Evolutionary conservation across 2,113 vertebrate genomes (phyloP).

Genomic region (Proteles cristata): DNA sequence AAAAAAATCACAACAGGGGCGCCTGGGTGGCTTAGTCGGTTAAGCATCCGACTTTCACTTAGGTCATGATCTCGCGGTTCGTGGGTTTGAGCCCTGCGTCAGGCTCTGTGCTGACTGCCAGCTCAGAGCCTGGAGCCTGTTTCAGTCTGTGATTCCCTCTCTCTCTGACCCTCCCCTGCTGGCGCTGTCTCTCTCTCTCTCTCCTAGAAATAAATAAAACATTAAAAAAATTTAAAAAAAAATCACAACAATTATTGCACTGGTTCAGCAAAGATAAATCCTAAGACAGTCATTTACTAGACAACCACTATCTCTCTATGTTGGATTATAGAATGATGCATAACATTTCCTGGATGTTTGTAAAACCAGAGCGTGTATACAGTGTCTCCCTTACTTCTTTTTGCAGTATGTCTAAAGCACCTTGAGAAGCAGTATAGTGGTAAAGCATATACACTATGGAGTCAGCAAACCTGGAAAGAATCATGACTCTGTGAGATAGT

Average conservation of each 20-base stretch:
- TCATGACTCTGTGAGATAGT: not conserved
- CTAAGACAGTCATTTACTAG: not conserved
- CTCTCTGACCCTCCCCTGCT: no score
- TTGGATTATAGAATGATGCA: not conserved
- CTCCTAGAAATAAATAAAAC: no score
- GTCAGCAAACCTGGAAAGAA: not conserved
- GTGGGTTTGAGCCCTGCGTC: no score
- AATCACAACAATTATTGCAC: not conserved
- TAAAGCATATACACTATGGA: not conserved
- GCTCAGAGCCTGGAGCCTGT: no score
- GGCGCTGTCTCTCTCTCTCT: no score
- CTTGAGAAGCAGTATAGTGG: not conserved
- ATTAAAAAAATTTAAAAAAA: not conserved
- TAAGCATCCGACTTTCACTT: no score
- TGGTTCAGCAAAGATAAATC: slow-evolving; percentile 33
- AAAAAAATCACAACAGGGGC: not conserved
- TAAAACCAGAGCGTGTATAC: not conserved
- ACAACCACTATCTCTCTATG: not conserved
- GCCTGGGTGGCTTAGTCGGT: no score
- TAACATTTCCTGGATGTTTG: not conserved
- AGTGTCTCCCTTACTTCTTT: not conserved
- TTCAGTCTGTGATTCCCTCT: no score
- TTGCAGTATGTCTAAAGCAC: not conserved
- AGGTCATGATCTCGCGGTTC: no score
- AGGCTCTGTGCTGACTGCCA: no score